Conservation (phyloP, 2,113 vertebrate species). For the Zosterops pallidus region DNA sequence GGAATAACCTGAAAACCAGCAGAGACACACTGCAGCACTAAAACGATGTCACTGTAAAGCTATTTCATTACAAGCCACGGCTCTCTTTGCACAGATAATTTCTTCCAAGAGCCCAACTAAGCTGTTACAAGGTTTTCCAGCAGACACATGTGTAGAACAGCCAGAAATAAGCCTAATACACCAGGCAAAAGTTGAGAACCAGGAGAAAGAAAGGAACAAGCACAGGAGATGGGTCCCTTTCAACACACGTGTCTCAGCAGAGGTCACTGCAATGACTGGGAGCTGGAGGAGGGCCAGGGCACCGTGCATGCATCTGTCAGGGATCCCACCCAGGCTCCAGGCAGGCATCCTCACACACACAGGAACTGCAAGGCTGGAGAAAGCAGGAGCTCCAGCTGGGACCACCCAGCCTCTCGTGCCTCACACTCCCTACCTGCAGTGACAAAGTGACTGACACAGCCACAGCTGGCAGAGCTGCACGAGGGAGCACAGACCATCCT, state of each 20-base stretch:
- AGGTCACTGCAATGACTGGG: background rate
- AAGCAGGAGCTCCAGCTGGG: background rate
- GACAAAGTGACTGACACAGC: background rate
- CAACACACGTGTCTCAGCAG: background rate
- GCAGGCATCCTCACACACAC: background rate
- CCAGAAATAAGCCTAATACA: background rate
- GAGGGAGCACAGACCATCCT: background rate
- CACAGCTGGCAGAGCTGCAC: background rate
- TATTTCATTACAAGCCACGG: background rate
- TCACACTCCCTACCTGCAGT: background rate
- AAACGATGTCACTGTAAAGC: background rate
- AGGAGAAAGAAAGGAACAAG: background rate
- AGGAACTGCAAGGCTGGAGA: background rate
- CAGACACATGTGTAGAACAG: background rate
- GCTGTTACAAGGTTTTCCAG: background rate
- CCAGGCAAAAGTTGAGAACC: background rate
- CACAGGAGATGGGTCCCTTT: background rate
- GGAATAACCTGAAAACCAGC: conserved; percentile 13
- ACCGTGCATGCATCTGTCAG: background rate
- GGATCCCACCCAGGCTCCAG: background rate
- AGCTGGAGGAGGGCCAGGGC: conserved; percentile 10
- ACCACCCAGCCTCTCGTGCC: background rate
- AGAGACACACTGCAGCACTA: background rate
- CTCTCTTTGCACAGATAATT: background rate
- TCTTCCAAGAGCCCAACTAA: background rate